Percentiles rank a stretch among this genome's conserved stretches.
phyloP scores from a whole-genome alignment of 2,113 vertebrate genomes.

The Xiphias gladius region DNA sequence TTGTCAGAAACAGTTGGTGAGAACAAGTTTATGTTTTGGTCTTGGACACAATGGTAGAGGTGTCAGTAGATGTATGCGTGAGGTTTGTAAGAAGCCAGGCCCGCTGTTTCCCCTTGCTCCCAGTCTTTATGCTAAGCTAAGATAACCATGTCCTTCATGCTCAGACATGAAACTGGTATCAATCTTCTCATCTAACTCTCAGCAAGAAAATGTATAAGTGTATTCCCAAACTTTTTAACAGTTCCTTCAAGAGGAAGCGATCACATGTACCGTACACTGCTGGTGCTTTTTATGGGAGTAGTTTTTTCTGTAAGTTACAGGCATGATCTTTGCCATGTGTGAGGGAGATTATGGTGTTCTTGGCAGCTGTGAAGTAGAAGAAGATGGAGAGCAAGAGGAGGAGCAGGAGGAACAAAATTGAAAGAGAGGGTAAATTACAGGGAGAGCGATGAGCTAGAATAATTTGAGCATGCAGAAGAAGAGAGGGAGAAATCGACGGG shows the following conservation, averaged over 20 bases:
- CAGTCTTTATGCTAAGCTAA: neutral
- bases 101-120: neutral
- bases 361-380: constrained; percentile 70
- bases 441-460: constrained; percentile 50
- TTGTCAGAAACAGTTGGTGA: neutral
- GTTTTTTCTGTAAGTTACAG: constrained; percentile 59
- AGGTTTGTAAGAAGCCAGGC: too few relatives aligned
- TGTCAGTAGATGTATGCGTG: neutral
- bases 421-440: constrained; percentile 58
- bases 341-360: constrained; percentile 72
- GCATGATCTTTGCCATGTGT: constrained; percentile 72
- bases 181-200: neutral
- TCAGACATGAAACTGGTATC: neutral
- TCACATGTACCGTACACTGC: neutral
- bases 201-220: neutral
- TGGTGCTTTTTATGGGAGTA: constrained; percentile 28
- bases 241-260: constrained; percentile 16
- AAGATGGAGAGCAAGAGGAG: constrained; percentile 47
- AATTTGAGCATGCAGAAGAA: constrained; percentile 44
- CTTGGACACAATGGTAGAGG: neutral
- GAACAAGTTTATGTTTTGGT: neutral
- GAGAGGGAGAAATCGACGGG: constrained; percentile 32
- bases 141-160: neutral
- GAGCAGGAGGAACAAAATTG: constrained; percentile 31
- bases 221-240: neutral